Evolutionary conservation across 2,888 invertebrate species (phyloP), one percentile per base, ranked within the genome.

Genomic region (Pteria penguin): DNA sequence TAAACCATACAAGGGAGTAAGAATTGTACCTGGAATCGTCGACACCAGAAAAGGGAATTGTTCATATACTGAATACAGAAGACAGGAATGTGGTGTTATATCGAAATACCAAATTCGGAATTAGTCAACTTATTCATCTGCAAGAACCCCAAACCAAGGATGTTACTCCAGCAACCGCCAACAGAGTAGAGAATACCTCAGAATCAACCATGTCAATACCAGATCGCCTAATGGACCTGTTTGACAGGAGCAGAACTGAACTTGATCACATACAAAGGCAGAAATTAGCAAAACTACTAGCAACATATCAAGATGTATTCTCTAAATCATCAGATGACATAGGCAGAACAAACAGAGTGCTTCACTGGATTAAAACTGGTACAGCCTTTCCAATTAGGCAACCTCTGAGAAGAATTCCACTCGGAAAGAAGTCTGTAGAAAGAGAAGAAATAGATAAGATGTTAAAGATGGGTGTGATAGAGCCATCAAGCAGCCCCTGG

Each of bases 181-280:
- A 36, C 45, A 36, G 45, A 36, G 45, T 36, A 36, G 45, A 11
- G 45, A 36, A 11, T 5, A 36, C 8, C 45, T 36, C 32, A 4
- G 33, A 1, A 24, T 24, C 18, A n/a, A 22, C 31, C 8, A 14
- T 24, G 52, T 18, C 26, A 24, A 22, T 75, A 55, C 72, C 76
- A 27, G 31, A 62, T 52, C 63, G 63, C 60, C 60, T 63, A 2
- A n/a, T 45, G 60, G 63, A 63, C 54, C 63, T 72, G 4, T 63
- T 29, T 8, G 27, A 52, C 14, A 33, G 62, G 8, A 57, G 33
- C 29, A 26, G 5, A 14, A 8, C 11, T 3, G 24, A 71, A 22
- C 33, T 71, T n/a, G 58, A 32, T 8, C 18, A 36, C 14, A 32
- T 18, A 33, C 22, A 71, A 22, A 61, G n/a, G 4, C 52, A 14